Base-by-base conservation (phyloP, 2,113 vertebrate genomes). In the Bucco capensis region DNA sequence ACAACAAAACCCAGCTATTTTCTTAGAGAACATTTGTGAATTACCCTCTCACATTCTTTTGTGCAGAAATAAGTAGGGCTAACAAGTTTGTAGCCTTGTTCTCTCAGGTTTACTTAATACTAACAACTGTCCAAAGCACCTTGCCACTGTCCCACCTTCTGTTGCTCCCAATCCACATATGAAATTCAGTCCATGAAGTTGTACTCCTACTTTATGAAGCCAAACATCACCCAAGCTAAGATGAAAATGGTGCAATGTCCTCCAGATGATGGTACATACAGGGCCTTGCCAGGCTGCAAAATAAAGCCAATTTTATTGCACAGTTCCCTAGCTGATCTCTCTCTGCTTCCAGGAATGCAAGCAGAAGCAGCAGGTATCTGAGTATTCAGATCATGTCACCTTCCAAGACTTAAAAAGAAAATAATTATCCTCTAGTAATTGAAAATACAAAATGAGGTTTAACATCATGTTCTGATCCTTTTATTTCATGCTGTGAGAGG, bases 381-480 rank as follows among this genome's bases (percentile, higher is more conserved):
- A 88, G 46, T 61, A 95, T 92, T 93, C 89, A 87, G 78, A 95
- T 94, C 89, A 38, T 91, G 91, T 94, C 89, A 91, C 86, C 91
- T 93, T 93, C 58, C 84, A 57, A 82, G 78, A 69, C 77, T 94
- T 91, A 69, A 94, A 91, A 94, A 89, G 89, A 95, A 93, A 95
- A 96, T 93, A 96, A 95, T 93, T 96, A 91, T 83, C 89, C 82
- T 46, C 50, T 42, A 24, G 89, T 93, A 95, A 95, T 91, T 96
- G 94, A 93, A 95, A 94, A 87, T 28, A 92, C 88, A 91, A 89
- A 93, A 94, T 94, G 87, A 95, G 91, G 85, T 84, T 96, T 88
- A 93, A 93, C 86, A 71, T 88, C 62, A 3, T 92, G 91, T 92
- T 85, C 95, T 92, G 74, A 92, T 92, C 94, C 93, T 92, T 94